phyloP scores from a whole-genome alignment of 2,888 invertebrate genomes.

The Pharmacophagus antenor region DNA sequence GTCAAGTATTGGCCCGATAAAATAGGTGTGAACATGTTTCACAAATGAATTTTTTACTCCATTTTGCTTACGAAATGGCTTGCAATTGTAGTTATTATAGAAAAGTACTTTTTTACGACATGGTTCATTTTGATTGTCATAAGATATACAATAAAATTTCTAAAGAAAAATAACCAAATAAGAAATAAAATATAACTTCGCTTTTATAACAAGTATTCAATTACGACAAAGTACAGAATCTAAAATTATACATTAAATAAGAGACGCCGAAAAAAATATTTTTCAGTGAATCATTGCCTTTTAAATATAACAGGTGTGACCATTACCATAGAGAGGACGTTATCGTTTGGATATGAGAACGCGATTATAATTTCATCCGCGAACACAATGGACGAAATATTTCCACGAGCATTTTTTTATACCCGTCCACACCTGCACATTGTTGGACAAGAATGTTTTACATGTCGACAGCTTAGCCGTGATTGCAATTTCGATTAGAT shows the following conservation, averaged over 20 bases:
- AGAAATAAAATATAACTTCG: neutral
- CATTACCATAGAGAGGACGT: constrained; percentile 20
- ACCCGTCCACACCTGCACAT: constrained; percentile 82
- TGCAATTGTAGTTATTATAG: too few relatives aligned
- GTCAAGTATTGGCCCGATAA: too few relatives aligned
- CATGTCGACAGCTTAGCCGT: constrained; percentile 37
- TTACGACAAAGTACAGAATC: too few relatives aligned
- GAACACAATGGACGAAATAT: constrained; percentile 55
- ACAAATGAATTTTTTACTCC: too few relatives aligned
- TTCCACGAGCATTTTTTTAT: constrained; percentile 57
- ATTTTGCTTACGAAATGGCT: too few relatives aligned
- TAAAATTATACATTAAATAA: neutral
- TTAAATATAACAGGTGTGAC: constrained; percentile 4
- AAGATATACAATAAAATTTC: too few relatives aligned
- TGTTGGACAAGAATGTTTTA: constrained; percentile 48
- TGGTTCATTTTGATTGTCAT: too few relatives aligned
- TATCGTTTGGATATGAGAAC: constrained; percentile 30
- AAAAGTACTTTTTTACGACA: too few relatives aligned
- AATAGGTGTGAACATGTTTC: too few relatives aligned
- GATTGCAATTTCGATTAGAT: constrained; percentile 42
- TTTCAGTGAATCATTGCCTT: constrained; percentile 1
- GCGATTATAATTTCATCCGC: constrained; percentile 60
- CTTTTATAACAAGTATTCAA: neutral
- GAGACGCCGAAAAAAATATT: too few relatives aligned
- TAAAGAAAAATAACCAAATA: too few relatives aligned